phyloP scores from a whole-genome alignment of 2,797 vertebrate genomes.

The Melopsittacus undulatus region DNA sequence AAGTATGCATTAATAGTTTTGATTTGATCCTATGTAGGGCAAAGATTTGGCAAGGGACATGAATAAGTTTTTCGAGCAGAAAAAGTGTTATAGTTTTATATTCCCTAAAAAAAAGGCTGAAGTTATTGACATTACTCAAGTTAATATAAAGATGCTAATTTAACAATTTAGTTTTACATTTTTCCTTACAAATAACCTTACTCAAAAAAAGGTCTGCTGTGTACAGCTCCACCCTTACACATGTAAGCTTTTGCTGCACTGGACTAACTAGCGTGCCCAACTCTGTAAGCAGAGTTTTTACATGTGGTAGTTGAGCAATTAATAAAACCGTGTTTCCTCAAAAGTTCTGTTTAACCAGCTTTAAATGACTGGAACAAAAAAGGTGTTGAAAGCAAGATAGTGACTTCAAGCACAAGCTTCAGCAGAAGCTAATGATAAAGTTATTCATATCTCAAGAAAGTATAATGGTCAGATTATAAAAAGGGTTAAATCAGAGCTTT shows the following conservation, averaged over 20 bases:
- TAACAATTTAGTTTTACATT: neutral
- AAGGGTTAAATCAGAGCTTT: neutral
- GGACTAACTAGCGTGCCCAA: neutral
- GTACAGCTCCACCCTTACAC: neutral
- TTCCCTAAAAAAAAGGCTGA: neutral
- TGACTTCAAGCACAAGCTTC: neutral
- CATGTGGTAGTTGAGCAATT: neutral
- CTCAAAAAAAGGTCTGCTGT: rapidly evolving
- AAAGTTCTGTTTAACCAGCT: neutral
- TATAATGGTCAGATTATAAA: neutral
- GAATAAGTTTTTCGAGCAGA: neutral
- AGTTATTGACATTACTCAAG: neutral
- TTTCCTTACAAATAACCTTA: neutral
- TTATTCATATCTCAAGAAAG: neutral
- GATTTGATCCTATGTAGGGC: neutral
- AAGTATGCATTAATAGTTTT: neutral
- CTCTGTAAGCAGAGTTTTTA: neutral
- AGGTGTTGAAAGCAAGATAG: neutral
- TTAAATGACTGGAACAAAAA: neutral
- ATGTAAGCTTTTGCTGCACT: neutral
- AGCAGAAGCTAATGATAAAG: neutral
- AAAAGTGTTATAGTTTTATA: neutral
- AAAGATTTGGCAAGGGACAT: neutral
- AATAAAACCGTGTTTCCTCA: neutral
- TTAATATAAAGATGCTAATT: neutral